A percentile compares a stretch with the other conserved stretches of the same genome.
Conservation (phyloP, 2,797 vertebrate species). For the Podarcis siculus region DNA sequence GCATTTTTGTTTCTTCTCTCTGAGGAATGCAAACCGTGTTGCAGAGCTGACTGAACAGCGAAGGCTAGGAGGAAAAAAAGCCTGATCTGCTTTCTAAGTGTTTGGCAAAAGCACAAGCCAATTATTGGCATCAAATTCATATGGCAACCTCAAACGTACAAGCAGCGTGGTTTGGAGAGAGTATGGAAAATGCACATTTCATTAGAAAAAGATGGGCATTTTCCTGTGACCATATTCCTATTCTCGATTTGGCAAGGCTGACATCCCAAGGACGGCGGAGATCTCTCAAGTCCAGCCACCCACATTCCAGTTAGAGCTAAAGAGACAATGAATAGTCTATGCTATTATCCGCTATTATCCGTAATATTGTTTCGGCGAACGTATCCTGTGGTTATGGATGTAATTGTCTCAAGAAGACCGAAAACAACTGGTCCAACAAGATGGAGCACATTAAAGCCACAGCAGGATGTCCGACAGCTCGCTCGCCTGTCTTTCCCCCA, state of each 20-base stretch:
- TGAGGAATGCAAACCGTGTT: slow-evolving; percentile 57
- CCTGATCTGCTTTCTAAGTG: slow-evolving; percentile 45
- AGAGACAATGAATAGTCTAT: slow-evolving; percentile 65
- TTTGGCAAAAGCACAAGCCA: slow-evolving; percentile 38
- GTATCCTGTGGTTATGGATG: slow-evolving; percentile 83
- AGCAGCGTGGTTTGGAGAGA: neutral
- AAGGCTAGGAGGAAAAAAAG: slow-evolving; percentile 6
- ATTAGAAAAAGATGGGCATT: neutral
- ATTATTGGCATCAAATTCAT: neutral
- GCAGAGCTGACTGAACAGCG: slow-evolving; percentile 40
- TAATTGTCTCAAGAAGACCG: slow-evolving; percentile 84
- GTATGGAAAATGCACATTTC: neutral
- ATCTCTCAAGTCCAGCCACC: slow-evolving; percentile 40
- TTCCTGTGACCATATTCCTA: neutral
- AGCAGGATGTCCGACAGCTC: slow-evolving; percentile 83
- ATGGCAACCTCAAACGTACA: slow-evolving; percentile 42
- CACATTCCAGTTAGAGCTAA: slow-evolving; percentile 41
- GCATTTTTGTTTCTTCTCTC: slow-evolving; percentile 68
- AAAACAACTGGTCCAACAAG: slow-evolving; percentile 89
- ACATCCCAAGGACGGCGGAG: neutral
- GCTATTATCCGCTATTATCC: slow-evolving; percentile 78
- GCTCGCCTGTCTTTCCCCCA: slow-evolving; percentile 77
- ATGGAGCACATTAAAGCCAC: slow-evolving; percentile 87
- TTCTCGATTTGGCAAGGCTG: neutral
- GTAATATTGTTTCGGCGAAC: slow-evolving; percentile 80